Evolutionary conservation across 2,888 invertebrate genomes (phyloP), one percentile per base, ranked within the genome.

Genomic region (Exephanes ischioxanthus): DNA sequence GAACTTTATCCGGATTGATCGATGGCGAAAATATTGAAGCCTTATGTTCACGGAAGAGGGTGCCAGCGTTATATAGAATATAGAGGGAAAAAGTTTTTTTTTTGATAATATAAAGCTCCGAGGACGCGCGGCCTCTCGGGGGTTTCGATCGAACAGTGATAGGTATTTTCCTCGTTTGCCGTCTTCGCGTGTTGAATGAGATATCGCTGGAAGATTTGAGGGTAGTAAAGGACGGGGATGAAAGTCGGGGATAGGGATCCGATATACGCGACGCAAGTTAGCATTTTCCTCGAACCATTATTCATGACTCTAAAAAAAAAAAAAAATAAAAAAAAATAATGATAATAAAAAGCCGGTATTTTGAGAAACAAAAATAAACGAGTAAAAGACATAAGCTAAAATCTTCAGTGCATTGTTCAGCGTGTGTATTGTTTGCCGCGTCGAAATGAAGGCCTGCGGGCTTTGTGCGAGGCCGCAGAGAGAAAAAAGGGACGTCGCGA

Each of bases 101-200:
- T 75, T 61, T n/a, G 53, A 41, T 37, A 19, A n/a, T 61, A 61
- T 84, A 76, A 80, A 80, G 71, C 66, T 76, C 22, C 11, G 9
- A n/a, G 0, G 55, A 37, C 33, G 75, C 11, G 71, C 37, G 33
- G 55, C 37, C 41, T 37, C 33, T 71, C 26, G 41, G 16, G 55
- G 7, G 51, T 67, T 80, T 76, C 71, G 26, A 71, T 80, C 53
- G 33, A 70, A 80, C 61, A 63, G 41, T 48, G 63, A 55, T 72
- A n/a, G 67, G 11, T 2, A 70, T 66, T 26, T 48, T 71, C 33
- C 45, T 22, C 30, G 41, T 55, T 80, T 41, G 37, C 33, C 45
- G 51, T 19, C 41, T 45, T 48, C 58, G 19, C 53, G 61, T 33
- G 55, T 61, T 45, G 48, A 73, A 80, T 66, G 26, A 48, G 16